Base-by-base conservation (phyloP, 2,888 invertebrate species). In the Alcis repandata region DNA sequence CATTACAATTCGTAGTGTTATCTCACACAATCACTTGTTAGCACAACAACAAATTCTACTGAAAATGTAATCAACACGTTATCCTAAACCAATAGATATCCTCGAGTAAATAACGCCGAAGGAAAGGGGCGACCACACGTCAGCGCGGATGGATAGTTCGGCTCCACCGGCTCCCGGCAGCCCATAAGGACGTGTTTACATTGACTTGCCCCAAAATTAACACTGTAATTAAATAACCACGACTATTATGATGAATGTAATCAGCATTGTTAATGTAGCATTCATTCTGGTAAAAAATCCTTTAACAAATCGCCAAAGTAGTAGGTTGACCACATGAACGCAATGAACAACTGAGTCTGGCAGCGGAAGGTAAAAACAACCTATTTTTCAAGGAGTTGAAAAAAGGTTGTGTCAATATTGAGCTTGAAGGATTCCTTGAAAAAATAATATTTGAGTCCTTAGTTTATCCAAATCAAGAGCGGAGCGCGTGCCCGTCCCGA, bases 61-160 rank as follows among this genome's bases (percentile, higher is more conserved):
- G 65, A 59, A 63, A 68, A 65, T 63, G 65, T 67, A 68, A 69
- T 68, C 63, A 68, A 68, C 68, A 70, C 62, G 63, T 66, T 64
- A 67, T 70, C 71, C 73, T 73, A 69, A 73, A 69, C 70, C 63
- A 73, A 73, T 68, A 71, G 67, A 71, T 72, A 62, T 69, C 57
- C 48, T 22, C 59, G 57, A 60, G 69, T 68, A 71, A 73, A 73
- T 67, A 67, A 63, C 58, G 66, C 40, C 13, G 32, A 43, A 56
- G 61, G 54, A 51, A 56, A 59, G 54, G 63, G 68, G 63, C 40
- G 62, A 70, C 70, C 69, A 63, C 69, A 67, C 69, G 68, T 67
- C 60, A 59, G 32, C 51, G 58, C 52, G 67, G 59, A 67, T 52
- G 51, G 46, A 66, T 64, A 64, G 60, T 68, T 68, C 17, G 19